A percentile compares a stretch with the other conserved stretches of the same genome.
Conservation (phyloP, 2,797 vertebrate species). For the Neoniphon sammara region DNA sequence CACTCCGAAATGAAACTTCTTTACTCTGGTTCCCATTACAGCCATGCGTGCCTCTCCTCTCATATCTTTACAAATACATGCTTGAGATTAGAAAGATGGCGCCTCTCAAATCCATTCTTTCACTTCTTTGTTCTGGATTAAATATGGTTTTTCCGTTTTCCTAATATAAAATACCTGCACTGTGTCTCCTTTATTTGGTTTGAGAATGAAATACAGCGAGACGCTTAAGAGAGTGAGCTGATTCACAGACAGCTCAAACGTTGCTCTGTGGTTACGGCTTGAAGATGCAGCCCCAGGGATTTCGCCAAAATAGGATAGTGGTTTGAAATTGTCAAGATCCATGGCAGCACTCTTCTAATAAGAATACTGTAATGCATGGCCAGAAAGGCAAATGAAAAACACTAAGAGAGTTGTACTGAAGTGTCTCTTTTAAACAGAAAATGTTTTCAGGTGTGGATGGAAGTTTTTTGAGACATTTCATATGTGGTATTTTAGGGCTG, state of each 20-base stretch:
- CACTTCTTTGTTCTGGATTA: conserved; percentile 46
- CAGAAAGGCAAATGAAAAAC: conserved; percentile 49
- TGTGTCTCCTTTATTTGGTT: conserved; percentile 53
- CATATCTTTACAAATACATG: conserved; percentile 56
- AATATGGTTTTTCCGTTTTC: conserved; percentile 26
- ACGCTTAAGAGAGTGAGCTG: conserved; percentile 48
- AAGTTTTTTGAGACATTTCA: conserved; percentile 17
- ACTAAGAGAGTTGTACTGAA: conserved; percentile 13
- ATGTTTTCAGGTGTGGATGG: conserved; percentile 42
- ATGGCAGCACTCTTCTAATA: conserved; percentile 43
- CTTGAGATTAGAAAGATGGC: conserved; percentile 62
- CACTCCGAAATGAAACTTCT: conserved; percentile 61
- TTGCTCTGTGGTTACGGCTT: conserved; percentile 57
- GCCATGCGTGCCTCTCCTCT: conserved; percentile 53
- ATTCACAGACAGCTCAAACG: conserved; percentile 46
- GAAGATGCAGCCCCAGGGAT: conserved; percentile 59
- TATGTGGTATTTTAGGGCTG: neutral
- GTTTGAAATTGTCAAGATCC: conserved; percentile 63
- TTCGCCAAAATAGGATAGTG: conserved; percentile 63
- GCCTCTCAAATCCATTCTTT: conserved; percentile 50
- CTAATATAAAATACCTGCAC: conserved; percentile 64
- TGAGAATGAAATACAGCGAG: conserved; percentile 53
- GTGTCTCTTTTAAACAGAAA: conserved; percentile 49
- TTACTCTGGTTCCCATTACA: conserved; percentile 75
- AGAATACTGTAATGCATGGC: conserved; percentile 43